These are phyloP conservation scores for Caerostris extrusa DNA, from an alignment of 1,140 invertebrate species.

Conservation along the genomic window DNA sequence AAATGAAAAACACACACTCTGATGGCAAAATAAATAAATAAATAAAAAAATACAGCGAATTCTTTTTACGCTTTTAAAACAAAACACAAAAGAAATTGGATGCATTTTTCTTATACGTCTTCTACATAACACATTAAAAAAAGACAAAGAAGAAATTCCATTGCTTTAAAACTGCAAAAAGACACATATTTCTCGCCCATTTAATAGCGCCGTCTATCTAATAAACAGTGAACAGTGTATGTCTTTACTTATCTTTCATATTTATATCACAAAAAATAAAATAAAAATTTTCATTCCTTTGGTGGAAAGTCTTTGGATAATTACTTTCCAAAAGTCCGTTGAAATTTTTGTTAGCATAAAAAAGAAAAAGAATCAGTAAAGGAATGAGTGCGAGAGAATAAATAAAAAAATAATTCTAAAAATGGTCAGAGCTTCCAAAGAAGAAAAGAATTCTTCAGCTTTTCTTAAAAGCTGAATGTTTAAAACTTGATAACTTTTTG, in stretches of 20 bases:
- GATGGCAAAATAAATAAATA: too few species aligned
- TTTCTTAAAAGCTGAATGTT: neutral
- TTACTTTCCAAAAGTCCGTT: neutral
- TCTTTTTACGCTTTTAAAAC: neutral
- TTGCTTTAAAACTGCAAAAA: too few species aligned
- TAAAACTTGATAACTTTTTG: constrained; percentile 11
- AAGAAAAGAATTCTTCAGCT: neutral
- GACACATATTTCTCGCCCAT: neutral
- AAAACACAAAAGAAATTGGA: constrained; percentile 19
- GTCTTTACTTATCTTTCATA: neutral
- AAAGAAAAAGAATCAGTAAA: too few species aligned
- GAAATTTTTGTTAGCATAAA: neutral
- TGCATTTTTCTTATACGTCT: neutral
- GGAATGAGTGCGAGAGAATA: too few species aligned
- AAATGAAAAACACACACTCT: neutral
- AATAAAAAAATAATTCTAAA: neutral
- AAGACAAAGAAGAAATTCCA: too few species aligned
- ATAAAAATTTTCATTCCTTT: neutral
- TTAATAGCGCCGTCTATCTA: neutral
- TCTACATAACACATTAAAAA: too few species aligned
- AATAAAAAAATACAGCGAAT: too few species aligned
- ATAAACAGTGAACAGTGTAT: neutral
- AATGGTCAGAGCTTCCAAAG: neutral
- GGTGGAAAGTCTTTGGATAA: neutral
- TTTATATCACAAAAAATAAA: neutral